Evolutionary conservation across 2,888 invertebrate genomes (phyloP).

Genomic region (Trisateles emortualis): DNA sequence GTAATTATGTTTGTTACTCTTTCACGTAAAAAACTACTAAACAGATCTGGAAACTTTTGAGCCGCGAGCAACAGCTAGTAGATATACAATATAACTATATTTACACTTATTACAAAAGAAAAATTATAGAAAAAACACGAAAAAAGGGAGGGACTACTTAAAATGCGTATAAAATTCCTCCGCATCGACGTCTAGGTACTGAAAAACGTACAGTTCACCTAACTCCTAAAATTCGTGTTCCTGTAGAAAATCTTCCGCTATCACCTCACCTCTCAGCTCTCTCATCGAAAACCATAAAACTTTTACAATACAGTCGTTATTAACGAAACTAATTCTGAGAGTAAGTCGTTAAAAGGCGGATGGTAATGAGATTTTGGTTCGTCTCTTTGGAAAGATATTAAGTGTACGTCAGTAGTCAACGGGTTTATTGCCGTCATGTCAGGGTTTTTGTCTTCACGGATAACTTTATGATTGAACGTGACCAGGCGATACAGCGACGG

Average conservation of each 20-base stretch:
- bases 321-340: constrained; percentile 69
- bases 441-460: constrained; percentile 22
- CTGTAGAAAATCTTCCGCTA: constrained; percentile 5
- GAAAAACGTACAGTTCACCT: too few relatives aligned
- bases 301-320: constrained; percentile 64
- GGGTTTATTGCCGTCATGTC: constrained; percentile 26
- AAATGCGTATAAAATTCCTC: too few relatives aligned
- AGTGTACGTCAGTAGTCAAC: constrained; percentile 35
- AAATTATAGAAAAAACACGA: too few relatives aligned
- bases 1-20: too few relatives aligned
- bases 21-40: too few relatives aligned
- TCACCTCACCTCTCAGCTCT: neutral
- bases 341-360: constrained; percentile 68
- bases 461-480: constrained; percentile 30
- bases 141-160: too few relatives aligned
- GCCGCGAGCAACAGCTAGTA: too few relatives aligned
- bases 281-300: constrained; percentile 59
- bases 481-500: constrained; percentile 13
- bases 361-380: constrained; percentile 66
- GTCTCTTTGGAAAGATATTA: constrained; percentile 27
- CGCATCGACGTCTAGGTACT: too few relatives aligned
- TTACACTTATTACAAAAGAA: too few relatives aligned
- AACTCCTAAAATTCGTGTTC: too few relatives aligned
- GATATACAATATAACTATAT: too few relatives aligned
- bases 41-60: too few relatives aligned